Evolutionary conservation across 2,797 vertebrate species (phyloP).

Genomic region (Podargus strigoides): DNA sequence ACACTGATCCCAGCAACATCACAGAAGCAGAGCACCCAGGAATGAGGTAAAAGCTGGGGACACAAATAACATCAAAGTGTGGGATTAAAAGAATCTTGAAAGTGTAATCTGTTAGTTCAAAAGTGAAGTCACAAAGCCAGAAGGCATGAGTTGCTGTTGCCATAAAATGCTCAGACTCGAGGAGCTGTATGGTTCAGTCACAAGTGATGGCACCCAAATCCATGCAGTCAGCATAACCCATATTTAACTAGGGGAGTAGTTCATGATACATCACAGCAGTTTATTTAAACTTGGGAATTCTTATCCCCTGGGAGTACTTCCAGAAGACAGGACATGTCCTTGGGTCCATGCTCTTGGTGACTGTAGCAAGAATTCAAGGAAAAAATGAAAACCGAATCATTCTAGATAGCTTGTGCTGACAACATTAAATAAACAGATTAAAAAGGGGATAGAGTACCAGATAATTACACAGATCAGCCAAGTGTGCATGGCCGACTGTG

Average conservation of each 20-base stretch:
- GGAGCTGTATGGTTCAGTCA: not conserved
- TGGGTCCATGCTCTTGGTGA: not conserved
- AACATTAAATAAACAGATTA: not conserved
- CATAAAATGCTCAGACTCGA: not conserved
- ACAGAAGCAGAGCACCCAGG: not conserved
- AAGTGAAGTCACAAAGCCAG: not conserved
- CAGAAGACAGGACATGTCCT: not conserved
- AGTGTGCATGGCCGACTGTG: rapidly evolving
- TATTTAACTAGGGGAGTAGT: not conserved
- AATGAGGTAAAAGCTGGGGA: not conserved
- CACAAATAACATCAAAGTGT: not conserved
- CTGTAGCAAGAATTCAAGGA: not conserved
- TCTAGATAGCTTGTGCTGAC: not conserved
- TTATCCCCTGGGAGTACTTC: not conserved
- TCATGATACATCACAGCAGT: not conserved
- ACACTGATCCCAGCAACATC: not conserved
- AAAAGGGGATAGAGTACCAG: not conserved
- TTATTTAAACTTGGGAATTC: not conserved
- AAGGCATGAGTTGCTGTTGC: not conserved
- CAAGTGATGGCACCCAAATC: not conserved
- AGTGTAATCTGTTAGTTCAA: not conserved
- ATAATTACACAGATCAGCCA: not conserved
- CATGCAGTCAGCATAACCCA: not conserved
- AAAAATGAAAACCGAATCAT: not conserved
- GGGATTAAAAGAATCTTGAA: not conserved